phyloP scores from a whole-genome alignment of 2,797 vertebrate species.

The Myotis pilosus region DNA sequence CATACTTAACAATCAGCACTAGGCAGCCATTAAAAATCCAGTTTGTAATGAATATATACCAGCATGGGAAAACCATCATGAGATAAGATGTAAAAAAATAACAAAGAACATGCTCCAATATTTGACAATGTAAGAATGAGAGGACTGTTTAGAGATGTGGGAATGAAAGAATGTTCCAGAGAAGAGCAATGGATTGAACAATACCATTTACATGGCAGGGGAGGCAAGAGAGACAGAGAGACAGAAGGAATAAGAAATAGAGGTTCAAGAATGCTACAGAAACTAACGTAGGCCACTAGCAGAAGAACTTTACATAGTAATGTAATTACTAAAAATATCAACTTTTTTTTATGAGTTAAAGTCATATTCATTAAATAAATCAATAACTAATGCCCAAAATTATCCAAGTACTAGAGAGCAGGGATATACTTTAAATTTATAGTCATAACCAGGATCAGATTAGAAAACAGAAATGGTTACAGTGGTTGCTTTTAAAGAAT shows the following conservation, averaged over 20 bases:
- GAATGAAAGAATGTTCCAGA: background rate
- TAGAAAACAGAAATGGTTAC: slow-evolving; percentile 5
- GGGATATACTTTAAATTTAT: background rate
- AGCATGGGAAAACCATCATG: background rate
- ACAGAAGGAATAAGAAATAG: background rate
- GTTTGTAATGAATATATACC: background rate
- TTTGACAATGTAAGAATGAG: background rate
- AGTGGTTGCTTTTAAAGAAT: background rate
- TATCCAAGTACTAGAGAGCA: background rate
- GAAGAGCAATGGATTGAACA: background rate
- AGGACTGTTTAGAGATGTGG: background rate
- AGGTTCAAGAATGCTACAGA: background rate
- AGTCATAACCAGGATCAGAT: background rate
- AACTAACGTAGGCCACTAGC: background rate
- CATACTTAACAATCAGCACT: background rate
- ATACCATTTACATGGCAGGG: no score
- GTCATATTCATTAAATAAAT: background rate
- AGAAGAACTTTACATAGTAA: background rate
- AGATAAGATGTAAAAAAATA: background rate
- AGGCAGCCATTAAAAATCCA: background rate
- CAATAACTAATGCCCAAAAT: background rate
- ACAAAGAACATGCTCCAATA: background rate
- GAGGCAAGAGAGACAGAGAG: background rate
- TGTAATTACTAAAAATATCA: background rate
- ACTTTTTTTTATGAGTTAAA: background rate